Evolutionary conservation across 1,140 invertebrate species (phyloP).

Genomic region (Antheraea mylitta): DNA sequence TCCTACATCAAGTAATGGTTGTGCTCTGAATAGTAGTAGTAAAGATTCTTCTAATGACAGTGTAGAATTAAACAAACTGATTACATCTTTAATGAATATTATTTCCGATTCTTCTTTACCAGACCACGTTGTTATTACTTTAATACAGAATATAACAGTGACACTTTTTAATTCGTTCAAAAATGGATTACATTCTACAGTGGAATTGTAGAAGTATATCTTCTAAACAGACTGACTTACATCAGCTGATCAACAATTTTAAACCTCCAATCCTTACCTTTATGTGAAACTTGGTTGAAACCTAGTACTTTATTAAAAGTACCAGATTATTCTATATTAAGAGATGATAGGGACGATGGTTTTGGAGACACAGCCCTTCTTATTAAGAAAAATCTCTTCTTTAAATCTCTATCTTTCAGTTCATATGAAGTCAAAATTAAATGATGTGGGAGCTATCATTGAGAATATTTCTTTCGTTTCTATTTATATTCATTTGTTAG

Average conservation of each 20-base stretch:
- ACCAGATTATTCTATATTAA: constrained; percentile 21
- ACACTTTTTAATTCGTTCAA: background rate
- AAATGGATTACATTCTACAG: constrained; percentile 25
- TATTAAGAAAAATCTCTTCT: background rate
- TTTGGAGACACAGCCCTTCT: constrained; percentile 3
- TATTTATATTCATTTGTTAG: too few species aligned
- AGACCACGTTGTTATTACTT: too few species aligned
- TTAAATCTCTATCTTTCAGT: background rate
- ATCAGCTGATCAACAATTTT: constrained; percentile 23
- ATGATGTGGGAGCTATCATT: too few species aligned
- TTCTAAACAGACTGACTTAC: constrained; percentile 23
- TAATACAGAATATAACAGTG: background rate
- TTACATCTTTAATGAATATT: too few species aligned
- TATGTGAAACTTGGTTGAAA: constrained; percentile 28
- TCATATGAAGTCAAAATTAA: background rate
- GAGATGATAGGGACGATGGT: constrained; percentile 24
- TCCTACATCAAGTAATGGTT: too few species aligned
- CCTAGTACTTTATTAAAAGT: constrained; percentile 17
- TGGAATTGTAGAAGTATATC: constrained; percentile 26
- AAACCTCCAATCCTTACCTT: constrained; percentile 18
- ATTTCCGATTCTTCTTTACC: too few species aligned
- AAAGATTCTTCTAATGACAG: too few species aligned
- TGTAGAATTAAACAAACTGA: too few species aligned
- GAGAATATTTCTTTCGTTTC: too few species aligned
- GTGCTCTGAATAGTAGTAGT: too few species aligned